Conservation (phyloP, 2,113 vertebrate species). For the Anolis sagrei region DNA sequence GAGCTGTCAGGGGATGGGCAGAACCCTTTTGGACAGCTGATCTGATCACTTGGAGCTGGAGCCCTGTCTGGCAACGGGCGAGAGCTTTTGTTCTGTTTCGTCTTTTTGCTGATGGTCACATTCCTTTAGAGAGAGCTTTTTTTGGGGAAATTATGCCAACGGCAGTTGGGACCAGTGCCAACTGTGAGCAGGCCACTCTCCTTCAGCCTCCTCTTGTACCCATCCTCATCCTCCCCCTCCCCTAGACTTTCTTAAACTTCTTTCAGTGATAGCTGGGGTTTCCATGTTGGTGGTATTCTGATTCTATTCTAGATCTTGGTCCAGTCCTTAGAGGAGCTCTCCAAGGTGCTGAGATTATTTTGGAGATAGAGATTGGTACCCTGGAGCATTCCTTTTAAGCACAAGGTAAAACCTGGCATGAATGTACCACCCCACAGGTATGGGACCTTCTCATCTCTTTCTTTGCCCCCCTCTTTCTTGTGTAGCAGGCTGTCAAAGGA, state of each 20-base stretch:
- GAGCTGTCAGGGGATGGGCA: fast-evolving
- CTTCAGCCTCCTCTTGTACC: not conserved
- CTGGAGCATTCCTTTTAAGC: no score
- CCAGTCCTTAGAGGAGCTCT: no score
- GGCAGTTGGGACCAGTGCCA: not conserved
- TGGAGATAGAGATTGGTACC: no score
- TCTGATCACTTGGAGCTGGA: not conserved
- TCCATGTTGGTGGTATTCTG: no score
- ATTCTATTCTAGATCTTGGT: no score
- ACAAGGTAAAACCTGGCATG: no score
- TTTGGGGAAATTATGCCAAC: not conserved
- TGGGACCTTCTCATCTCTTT: not conserved
- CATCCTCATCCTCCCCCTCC: no score
- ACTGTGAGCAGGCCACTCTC: not conserved
- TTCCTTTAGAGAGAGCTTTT: not conserved
- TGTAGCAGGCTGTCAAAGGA: not conserved
- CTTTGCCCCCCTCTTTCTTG: not conserved
- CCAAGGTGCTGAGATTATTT: no score
- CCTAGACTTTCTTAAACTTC: not conserved
- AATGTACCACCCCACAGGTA: no score
- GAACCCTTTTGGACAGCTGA: not conserved
- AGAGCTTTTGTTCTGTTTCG: not conserved
- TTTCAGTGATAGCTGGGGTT: not conserved
- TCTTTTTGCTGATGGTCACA: not conserved
- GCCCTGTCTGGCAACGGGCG: no score